Conservation (phyloP, 2,888 invertebrate species). For the Oscheius sp. region DNA sequence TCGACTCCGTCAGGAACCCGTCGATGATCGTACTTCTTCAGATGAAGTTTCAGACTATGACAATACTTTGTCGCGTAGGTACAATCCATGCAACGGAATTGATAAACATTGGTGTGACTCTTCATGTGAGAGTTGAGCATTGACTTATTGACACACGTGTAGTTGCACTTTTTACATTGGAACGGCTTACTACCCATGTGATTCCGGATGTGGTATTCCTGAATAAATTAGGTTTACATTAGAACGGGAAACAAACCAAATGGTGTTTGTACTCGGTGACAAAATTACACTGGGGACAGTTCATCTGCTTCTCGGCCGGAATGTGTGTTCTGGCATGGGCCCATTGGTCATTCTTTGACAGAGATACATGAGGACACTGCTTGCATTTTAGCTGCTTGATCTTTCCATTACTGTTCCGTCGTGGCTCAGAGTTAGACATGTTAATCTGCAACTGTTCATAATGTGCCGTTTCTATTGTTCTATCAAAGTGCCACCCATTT, state of each 20-base stretch:
- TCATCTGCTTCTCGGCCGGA: slow-evolving; percentile 87
- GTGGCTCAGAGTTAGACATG: slow-evolving; percentile 32
- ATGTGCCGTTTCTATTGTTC: background rate
- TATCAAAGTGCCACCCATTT: background rate
- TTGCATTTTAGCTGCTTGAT: slow-evolving; percentile 89
- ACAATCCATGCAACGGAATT: slow-evolving; percentile 86
- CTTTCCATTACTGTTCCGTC: slow-evolving; percentile 59
- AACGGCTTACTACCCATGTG: slow-evolving; percentile 90
- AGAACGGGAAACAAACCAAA: slow-evolving; percentile 71
- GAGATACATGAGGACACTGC: slow-evolving; percentile 85
- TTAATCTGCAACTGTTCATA: slow-evolving; percentile 11
- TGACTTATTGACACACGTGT: slow-evolving; percentile 90
- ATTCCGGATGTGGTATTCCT: slow-evolving; percentile 91
- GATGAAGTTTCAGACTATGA: slow-evolving; percentile 92
- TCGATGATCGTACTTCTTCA: slow-evolving; percentile 88
- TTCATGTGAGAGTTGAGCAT: slow-evolving; percentile 98
- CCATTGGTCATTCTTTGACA: slow-evolving; percentile 89
- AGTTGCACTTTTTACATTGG: slow-evolving; percentile 67
- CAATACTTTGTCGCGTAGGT: slow-evolving; percentile 96
- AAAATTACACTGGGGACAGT: slow-evolving; percentile 91
- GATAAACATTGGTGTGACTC: slow-evolving; percentile 79
- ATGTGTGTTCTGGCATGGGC: slow-evolving; percentile 88
- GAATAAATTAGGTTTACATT: slow-evolving; percentile 21
- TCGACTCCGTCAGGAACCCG: slow-evolving; percentile 85
- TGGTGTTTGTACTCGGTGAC: slow-evolving; percentile 99